Evolutionary conservation across 92 coral and sea anemone genomes (phyloP), one percentile per base, ranked within the genome.

Genomic region (Pocillopora meandrina): DNA sequence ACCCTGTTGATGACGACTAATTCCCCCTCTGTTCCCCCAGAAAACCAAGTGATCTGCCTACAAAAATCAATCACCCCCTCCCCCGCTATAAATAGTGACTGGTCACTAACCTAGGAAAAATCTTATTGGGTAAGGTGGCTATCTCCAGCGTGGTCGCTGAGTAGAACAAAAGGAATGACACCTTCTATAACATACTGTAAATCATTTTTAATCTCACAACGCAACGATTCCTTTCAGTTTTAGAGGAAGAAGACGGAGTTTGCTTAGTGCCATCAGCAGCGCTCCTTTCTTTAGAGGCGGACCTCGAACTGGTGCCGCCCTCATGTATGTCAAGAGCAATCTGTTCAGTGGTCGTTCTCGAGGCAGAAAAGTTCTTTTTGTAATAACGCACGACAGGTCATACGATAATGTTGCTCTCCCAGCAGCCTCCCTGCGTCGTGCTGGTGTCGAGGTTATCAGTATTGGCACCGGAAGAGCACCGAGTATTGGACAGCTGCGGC

Each of bases 241-340:
- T 26, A 65, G 74, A 21, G 81, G 89, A 62, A 77, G 89, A 62
- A 72, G 66, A 15, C 79, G 62, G 21, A 76, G 90, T 64, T 31
- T 91, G 70, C 62, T 89, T 63, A 75, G 89, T 61, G 98, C 98
- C 35, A 83, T 93, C 12, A 76, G 82, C 42, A 67, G 90, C 23
- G 84, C 91, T 61, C 93, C 91, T 12, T 93, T 89, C 79, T 87
- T 90, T 19, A 57, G 91, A 15, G 82, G 89, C 34, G 93, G 93
- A 68, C 93, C 98, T 16, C 49, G 77, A 23, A 93, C 95, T 19
- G 95, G 95, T 21, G 78, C 65, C 49, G 98, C 92, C 19, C 81
- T 93, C 8, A 81, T 55, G 18, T 88, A 78, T 58, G 80, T 84
- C 34, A 74, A 77, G 18, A 72, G 31, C 5, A 63, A 65, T 6